Conservation (phyloP, 2,113 vertebrate genomes). For the Otus sunia region DNA sequence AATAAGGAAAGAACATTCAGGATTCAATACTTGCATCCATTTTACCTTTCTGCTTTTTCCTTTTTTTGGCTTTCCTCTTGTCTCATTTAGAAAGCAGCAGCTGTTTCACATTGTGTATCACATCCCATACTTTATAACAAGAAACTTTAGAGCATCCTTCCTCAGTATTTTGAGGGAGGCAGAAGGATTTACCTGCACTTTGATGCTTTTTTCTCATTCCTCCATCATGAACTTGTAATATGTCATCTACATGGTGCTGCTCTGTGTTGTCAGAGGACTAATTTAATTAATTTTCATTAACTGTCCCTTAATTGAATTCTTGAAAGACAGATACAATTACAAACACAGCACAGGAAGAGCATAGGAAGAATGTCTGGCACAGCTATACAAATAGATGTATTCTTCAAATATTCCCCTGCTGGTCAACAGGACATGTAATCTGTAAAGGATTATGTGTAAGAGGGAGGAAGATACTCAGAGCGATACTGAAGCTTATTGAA, state of each 20-base stretch:
- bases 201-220: not conserved
- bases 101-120: not conserved
- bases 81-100: not conserved
- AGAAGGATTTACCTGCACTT: not conserved
- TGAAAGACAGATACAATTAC: constrained; percentile 50
- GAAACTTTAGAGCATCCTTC: not conserved
- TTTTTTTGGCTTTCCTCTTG: not conserved
- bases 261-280: constrained; percentile 6
- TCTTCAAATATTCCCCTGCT: constrained; percentile 25
- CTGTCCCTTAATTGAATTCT: constrained; percentile 48
- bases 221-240: not conserved
- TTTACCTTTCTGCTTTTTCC: not conserved
- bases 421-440: not conserved
- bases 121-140: not conserved
- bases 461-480: not conserved
- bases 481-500: not conserved
- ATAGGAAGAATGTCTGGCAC: constrained; percentile 30
- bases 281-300: constrained; percentile 61
- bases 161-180: not conserved
- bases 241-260: not conserved
- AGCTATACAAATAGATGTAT: constrained; percentile 29
- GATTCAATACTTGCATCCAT: not conserved
- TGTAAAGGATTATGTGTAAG: not conserved
- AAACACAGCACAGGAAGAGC: constrained; percentile 42
- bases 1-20: not conserved